A percentile compares a stretch with the other conserved stretches of the same genome.
Conservation (phyloP, 2,113 vertebrate genomes). For the Enhydra lutris region DNA sequence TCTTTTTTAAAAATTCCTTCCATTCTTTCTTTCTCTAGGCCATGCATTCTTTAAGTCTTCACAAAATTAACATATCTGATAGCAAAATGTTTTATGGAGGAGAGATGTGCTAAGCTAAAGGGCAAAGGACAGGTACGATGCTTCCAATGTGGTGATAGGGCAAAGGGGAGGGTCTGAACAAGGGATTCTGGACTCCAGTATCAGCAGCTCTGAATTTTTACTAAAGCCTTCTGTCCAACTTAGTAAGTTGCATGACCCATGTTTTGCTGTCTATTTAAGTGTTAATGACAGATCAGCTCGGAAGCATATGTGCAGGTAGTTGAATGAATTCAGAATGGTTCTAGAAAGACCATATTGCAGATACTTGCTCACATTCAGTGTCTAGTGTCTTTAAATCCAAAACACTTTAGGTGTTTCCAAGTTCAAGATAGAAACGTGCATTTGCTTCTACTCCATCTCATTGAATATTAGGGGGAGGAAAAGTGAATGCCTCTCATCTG, state of each 20-base stretch:
- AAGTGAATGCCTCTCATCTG: not conserved
- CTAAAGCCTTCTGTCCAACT: not conserved
- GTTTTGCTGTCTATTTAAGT: not conserved
- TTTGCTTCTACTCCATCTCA: not conserved
- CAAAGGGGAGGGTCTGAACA: not conserved
- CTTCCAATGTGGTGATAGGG: no score
- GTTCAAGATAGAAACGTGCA: not conserved
- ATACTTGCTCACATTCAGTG: not conserved
- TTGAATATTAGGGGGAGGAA: not conserved
- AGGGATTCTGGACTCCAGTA: not conserved
- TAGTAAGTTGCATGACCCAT: not conserved
- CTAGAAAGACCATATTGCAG: not conserved
- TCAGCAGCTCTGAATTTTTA: not conserved
- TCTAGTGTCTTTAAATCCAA: not conserved
- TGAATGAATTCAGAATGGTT: not conserved
- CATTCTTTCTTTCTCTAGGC: not conserved
- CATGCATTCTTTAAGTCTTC: not conserved
- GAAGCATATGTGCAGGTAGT: not conserved
- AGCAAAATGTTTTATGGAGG: not conserved
- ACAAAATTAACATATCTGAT: not conserved
- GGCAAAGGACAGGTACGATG: no score
- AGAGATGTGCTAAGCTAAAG: not conserved
- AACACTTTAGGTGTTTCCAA: not conserved
- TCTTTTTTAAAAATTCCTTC: not conserved
- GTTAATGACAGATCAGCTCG: not conserved